Evolutionary conservation across 1,140 invertebrate genomes (phyloP).

Genomic region (Chlorops oryzae): DNA sequence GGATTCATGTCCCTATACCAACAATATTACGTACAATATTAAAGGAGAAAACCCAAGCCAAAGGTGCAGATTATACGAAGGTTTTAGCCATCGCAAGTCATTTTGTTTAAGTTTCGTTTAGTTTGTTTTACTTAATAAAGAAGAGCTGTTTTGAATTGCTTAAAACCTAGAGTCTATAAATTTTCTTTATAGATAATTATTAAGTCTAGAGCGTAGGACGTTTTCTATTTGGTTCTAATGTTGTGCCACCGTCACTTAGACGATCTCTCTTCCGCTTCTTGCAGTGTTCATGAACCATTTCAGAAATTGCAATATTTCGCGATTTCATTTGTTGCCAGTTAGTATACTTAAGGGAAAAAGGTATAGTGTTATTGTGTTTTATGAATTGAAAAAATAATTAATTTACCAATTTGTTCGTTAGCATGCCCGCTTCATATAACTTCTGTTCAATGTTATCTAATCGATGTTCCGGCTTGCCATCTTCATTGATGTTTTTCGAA

Average conservation of each 20-base stretch:
- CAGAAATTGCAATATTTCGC: conserved; percentile 31
- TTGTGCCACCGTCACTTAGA: neutral
- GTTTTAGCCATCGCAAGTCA: conserved; percentile 84
- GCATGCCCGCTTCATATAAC: conserved; percentile 35
- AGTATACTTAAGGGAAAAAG: conserved; percentile 9
- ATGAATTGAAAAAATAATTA: too few relatives aligned
- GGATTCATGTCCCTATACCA: conserved; percentile 92
- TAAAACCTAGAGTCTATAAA: conserved; percentile 7
- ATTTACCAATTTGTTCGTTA: conserved; percentile 34
- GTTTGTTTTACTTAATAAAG: conserved; percentile 4
- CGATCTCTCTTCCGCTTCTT: conserved; percentile 36
- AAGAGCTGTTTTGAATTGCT: conserved; percentile 5
- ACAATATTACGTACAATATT: conserved; percentile 81
- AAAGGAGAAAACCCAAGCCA: conserved; percentile 72
- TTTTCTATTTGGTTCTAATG: conserved; percentile 5
- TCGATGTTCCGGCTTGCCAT: conserved; percentile 29
- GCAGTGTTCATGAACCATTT: conserved; percentile 42
- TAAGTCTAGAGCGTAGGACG: too few relatives aligned
- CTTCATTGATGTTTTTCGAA: conserved; percentile 31
- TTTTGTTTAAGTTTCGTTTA: conserved; percentile 66
- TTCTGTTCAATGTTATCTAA: conserved; percentile 40
- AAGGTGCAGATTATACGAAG: conserved; percentile 92
- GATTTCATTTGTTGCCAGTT: conserved; percentile 42
- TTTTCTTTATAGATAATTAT: too few relatives aligned
- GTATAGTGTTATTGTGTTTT: neutral